These are phyloP conservation scores for Mesitornis unicolor DNA, from an alignment of 2,113 vertebrate genomes.

Conservation along the genomic window DNA sequence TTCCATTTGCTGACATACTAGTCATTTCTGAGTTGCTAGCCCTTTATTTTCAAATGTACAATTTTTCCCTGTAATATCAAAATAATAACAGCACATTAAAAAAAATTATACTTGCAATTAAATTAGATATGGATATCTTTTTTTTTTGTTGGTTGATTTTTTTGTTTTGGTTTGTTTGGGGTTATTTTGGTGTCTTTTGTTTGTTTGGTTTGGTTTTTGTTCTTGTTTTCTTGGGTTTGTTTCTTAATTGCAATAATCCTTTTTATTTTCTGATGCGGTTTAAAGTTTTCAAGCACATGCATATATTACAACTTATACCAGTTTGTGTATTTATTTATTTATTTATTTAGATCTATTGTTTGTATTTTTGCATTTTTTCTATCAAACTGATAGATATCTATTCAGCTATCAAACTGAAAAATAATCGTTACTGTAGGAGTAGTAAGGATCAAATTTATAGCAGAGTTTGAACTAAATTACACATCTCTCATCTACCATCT, in stretches of 20 bases:
- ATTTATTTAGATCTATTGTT: background rate
- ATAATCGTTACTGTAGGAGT: background rate
- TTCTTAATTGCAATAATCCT: background rate
- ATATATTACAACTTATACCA: background rate
- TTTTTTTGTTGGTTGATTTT: background rate
- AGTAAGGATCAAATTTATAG: background rate
- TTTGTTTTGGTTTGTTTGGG: background rate
- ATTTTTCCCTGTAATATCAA: background rate
- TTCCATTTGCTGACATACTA: background rate
- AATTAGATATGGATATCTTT: accelerated
- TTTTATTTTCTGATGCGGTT: background rate
- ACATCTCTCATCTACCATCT: background rate
- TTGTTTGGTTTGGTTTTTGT: too few species aligned
- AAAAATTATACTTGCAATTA: background rate
- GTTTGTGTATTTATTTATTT: accelerated
- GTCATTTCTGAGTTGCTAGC: background rate
- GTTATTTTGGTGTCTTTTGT: too few species aligned
- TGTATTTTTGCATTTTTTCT: background rate
- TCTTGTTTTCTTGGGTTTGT: background rate
- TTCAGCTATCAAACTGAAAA: background rate
- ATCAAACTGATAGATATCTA: too few species aligned
- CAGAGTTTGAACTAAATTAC: background rate
- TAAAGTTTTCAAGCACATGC: background rate
- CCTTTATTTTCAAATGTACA: background rate
- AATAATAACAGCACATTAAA: background rate